These are phyloP conservation scores for Cydia pomonella DNA, from an alignment of 1,140 invertebrate genomes.

Conservation along the genomic window DNA sequence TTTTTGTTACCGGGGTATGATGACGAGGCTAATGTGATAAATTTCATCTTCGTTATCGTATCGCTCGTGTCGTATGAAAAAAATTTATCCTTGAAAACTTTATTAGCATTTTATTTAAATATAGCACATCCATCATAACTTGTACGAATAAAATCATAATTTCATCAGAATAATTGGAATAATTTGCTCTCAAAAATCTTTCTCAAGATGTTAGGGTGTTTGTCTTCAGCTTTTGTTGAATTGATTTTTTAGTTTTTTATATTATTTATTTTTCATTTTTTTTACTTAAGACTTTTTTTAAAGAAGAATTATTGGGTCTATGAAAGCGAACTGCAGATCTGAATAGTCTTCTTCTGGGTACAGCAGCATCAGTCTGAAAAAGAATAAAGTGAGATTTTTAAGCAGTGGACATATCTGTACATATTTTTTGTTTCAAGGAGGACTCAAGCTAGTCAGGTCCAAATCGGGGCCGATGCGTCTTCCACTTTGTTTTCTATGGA, in stretches of 20 bases:
- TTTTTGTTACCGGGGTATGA: no score
- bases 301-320: not conserved
- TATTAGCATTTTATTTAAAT: conserved; percentile 10
- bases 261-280: not conserved
- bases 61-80: not conserved
- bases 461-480: no score
- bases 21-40: no score
- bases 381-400: not conserved
- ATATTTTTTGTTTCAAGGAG: no score
- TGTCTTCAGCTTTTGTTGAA: not conserved
- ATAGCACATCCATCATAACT: conserved; percentile 6
- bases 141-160: conserved; percentile 4
- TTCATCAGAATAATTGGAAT: not conserved
- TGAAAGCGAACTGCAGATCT: conserved; percentile 40
- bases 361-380: conserved; percentile 45
- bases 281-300: not conserved
- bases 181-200: not conserved
- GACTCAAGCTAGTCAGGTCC: no score
- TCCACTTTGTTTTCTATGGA: no score
- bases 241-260: not conserved
- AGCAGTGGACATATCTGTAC: no score
- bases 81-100: conserved; percentile 2
- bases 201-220: conserved; percentile 21
- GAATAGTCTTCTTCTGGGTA: conserved; percentile 51
- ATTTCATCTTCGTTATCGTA: not conserved